Conservation (phyloP, 2,888 invertebrate genomes). For the Atethmia centrago region DNA sequence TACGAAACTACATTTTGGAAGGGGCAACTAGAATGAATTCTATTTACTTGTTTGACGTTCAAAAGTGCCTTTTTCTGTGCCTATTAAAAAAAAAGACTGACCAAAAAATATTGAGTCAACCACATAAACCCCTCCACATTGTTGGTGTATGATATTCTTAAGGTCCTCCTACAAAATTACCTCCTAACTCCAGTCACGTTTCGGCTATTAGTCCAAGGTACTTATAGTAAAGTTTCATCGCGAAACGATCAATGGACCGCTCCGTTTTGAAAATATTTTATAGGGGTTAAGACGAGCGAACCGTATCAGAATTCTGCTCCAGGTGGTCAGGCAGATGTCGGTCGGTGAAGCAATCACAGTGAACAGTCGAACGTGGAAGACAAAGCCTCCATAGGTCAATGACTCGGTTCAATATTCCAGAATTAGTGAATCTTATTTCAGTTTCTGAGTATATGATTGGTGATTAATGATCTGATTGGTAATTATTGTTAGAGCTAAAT, state of each 20-base stretch:
- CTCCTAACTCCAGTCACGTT: constrained; percentile 86
- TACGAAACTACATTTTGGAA: neutral
- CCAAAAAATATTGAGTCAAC: neutral
- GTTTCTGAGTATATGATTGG: constrained; percentile 53
- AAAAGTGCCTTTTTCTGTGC: neutral
- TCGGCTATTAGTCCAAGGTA: constrained; percentile 86
- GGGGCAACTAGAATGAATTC: neutral
- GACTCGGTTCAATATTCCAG: constrained; percentile 59
- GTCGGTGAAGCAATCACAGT: constrained; percentile 70
- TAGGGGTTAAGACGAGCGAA: constrained; percentile 69
- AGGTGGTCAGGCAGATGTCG: constrained; percentile 63
- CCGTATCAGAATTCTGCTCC: constrained; percentile 52
- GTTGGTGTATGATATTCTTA: constrained; percentile 87
- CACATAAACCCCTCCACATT: constrained; percentile 79
- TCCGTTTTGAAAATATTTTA: constrained; percentile 83
- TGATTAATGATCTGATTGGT: constrained; percentile 39
- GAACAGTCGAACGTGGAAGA: constrained; percentile 72
- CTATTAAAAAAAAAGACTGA: neutral
- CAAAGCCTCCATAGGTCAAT: constrained; percentile 67
- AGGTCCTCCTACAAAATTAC: constrained; percentile 83
- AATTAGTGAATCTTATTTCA: constrained; percentile 59
- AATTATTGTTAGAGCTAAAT: constrained; percentile 2
- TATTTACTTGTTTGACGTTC: neutral
- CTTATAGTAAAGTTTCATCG: constrained; percentile 88
- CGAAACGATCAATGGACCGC: constrained; percentile 85